These are phyloP conservation scores for Fundulus diaphanus DNA, from an alignment of 2,797 vertebrate genomes.

Conservation along the genomic window DNA sequence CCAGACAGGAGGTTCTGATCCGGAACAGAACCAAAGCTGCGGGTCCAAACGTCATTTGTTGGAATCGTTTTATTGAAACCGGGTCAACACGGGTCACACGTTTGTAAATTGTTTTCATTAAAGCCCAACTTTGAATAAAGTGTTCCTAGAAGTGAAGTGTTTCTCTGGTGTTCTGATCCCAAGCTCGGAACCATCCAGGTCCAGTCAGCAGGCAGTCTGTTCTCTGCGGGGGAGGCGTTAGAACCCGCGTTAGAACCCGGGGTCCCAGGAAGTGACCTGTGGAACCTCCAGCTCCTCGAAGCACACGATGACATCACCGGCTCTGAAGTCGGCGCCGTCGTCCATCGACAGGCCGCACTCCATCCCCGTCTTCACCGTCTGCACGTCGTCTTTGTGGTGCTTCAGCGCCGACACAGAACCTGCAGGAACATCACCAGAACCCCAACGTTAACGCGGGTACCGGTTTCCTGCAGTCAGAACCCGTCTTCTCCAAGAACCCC, in stretches of 20 bases:
- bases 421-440: slow-evolving; percentile 49
- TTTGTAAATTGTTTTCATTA: not conserved
- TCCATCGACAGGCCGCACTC: slow-evolving; percentile 91
- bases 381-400: slow-evolving; percentile 90
- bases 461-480: too few relatives aligned
- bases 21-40: not conserved
- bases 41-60: not conserved
- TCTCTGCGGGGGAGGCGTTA: too few relatives aligned
- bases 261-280: slow-evolving; percentile 90
- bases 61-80: not conserved
- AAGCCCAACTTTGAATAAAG: slow-evolving; percentile 11
- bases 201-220: not conserved
- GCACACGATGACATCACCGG: slow-evolving; percentile 89
- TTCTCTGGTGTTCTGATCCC: not conserved
- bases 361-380: slow-evolving; percentile 86
- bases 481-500: too few relatives aligned
- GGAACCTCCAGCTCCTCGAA: slow-evolving; percentile 79
- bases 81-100: not conserved
- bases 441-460: too few relatives aligned
- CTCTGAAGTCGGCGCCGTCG: slow-evolving; percentile 75
- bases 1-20: not conserved
- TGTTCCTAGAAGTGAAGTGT: not conserved
- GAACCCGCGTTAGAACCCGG: slow-evolving; percentile 83
- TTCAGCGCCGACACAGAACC: slow-evolving; percentile 87
- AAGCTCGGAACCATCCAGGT: not conserved